Percentiles rank a stretch among this genome's conserved stretches.
Conservation (phyloP, 53 echinoderm and acorn worm species). For the Arbacia lixula region DNA sequence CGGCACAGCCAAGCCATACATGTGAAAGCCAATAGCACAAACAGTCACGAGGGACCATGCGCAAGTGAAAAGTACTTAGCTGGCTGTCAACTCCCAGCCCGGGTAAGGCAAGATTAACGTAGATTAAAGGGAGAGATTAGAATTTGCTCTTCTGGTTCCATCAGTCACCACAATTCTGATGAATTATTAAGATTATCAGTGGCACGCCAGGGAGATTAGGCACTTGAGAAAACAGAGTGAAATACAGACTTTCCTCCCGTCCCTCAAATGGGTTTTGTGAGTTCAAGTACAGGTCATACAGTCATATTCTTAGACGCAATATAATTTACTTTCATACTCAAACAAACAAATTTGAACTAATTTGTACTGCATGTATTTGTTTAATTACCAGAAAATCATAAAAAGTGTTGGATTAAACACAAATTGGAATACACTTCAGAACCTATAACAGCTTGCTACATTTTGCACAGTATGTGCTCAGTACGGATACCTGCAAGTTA, state of each 20-base stretch:
- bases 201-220: neutral
- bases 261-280: neutral
- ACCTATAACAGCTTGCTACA: too few relatives aligned
- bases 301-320: neutral
- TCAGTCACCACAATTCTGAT: conserved; percentile 4
- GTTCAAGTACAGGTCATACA: conserved; percentile 30
- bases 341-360: too few relatives aligned
- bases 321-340: too few relatives aligned
- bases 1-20: too few relatives aligned
- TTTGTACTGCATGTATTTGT: too few relatives aligned
- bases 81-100: conserved; percentile 26
- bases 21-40: conserved; percentile 22
- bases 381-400: too few relatives aligned
- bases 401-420: too few relatives aligned
- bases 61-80: conserved; percentile 23
- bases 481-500: too few relatives aligned
- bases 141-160: neutral
- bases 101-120: conserved; percentile 27
- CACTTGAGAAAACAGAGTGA: conserved; percentile 15
- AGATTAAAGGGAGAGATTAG: conserved; percentile 37
- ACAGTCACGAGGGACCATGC: neutral
- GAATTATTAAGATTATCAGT: conserved; percentile 29
- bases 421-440: too few relatives aligned
- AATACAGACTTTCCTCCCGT: conserved; percentile 7
- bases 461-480: too few relatives aligned